phyloP scores from a whole-genome alignment of 2,888 invertebrate genomes.

The Tinea semifulvella region DNA sequence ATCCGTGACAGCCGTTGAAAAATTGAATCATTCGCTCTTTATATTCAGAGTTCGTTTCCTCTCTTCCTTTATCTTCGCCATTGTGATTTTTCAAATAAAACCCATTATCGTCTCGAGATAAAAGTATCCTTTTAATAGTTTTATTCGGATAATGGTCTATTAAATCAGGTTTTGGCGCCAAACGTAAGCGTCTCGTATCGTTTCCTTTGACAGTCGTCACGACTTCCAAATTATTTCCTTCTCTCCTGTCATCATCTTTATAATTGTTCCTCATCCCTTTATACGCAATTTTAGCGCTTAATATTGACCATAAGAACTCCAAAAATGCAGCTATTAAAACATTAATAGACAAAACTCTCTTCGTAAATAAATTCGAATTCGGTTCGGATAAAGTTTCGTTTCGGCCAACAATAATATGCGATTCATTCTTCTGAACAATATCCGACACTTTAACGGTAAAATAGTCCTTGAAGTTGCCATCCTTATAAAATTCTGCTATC shows the following conservation, averaged over 20 bases:
- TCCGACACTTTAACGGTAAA: slow-evolving; percentile 44
- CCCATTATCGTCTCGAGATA: slow-evolving; percentile 48
- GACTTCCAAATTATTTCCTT: slow-evolving; percentile 60
- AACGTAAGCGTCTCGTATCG: slow-evolving; percentile 41
- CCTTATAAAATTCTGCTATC: slow-evolving; percentile 48
- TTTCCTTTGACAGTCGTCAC: slow-evolving; percentile 66
- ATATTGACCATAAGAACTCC: slow-evolving; percentile 68
- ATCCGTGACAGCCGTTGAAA: slow-evolving; percentile 37
- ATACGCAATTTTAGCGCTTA: slow-evolving; percentile 67
- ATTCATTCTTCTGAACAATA: slow-evolving; percentile 40
- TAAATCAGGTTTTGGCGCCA: slow-evolving; percentile 59
- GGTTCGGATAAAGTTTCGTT: slow-evolving; percentile 29
- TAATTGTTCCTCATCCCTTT: slow-evolving; percentile 70
- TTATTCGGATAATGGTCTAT: slow-evolving; percentile 63
- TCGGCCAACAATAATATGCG: slow-evolving; percentile 44
- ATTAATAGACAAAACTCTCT: slow-evolving; percentile 64
- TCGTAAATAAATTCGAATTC: slow-evolving; percentile 39
- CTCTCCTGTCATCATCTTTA: slow-evolving; percentile 51
- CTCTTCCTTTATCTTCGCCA: slow-evolving; percentile 51
- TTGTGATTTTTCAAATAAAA: slow-evolving; percentile 54
- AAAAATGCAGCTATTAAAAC: slow-evolving; percentile 67
- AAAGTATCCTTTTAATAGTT: slow-evolving; percentile 61
- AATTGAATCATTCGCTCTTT: slow-evolving; percentile 58
- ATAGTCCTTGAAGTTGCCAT: slow-evolving; percentile 44
- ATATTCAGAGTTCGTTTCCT: slow-evolving; percentile 52